Evolutionary conservation across 2,888 invertebrate genomes (phyloP).

Genomic region (Chesias legatella): DNA sequence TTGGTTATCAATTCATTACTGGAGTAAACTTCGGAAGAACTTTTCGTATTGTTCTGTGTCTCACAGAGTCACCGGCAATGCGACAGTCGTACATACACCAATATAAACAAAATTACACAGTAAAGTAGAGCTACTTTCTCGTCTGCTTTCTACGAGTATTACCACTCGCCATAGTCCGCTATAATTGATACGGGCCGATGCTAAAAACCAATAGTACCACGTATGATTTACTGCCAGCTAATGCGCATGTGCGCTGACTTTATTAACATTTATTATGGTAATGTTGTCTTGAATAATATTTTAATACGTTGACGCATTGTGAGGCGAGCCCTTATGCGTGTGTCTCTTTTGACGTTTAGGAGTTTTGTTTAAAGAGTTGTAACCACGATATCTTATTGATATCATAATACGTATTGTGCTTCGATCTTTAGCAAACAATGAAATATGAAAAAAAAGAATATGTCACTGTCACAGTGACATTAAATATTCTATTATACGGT

Average conservation of each 20-base stretch:
- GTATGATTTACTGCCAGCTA: constrained; percentile 67
- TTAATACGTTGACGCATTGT: constrained; percentile 52
- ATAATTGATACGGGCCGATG: constrained; percentile 66
- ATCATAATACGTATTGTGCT: too few species aligned
- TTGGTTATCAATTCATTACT: too few species aligned
- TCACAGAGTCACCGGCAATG: too few species aligned
- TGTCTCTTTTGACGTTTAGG: constrained; percentile 13
- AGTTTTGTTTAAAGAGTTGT: too few species aligned
- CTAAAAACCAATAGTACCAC: constrained; percentile 71
- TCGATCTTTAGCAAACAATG: too few species aligned
- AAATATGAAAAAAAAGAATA: too few species aligned
- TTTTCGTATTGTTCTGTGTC: too few species aligned
- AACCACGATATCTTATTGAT: too few species aligned
- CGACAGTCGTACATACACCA: too few species aligned
- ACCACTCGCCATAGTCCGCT: constrained; percentile 53
- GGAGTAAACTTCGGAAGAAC: too few species aligned
- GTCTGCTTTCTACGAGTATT: neutral
- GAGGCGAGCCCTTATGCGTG: constrained; percentile 26
- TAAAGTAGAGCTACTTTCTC: constrained; percentile 37
- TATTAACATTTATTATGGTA: constrained; percentile 78
- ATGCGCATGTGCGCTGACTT: constrained; percentile 69
- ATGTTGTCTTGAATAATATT: constrained; percentile 62
- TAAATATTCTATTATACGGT: too few species aligned
- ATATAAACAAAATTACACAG: neutral
- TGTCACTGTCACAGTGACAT: too few species aligned